Conservation (phyloP, 37 sponge, comb jelly and placozoan species). For the Hormiphora californensis region DNA sequence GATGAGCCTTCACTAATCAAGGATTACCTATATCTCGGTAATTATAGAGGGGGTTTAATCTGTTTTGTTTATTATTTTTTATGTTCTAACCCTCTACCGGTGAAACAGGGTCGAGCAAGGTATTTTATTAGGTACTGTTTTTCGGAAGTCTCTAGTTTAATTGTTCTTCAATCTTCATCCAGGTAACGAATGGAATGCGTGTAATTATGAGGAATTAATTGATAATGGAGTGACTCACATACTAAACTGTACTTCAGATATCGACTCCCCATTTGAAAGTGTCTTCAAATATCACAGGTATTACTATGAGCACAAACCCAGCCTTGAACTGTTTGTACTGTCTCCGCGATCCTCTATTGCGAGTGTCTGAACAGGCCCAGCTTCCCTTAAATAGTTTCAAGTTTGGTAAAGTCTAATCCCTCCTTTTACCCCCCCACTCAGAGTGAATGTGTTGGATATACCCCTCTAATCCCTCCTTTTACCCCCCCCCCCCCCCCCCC, state of each 20-base stretch:
- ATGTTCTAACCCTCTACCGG: neutral
- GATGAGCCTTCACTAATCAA: slow-evolving; percentile 46
- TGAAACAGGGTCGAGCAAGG: neutral
- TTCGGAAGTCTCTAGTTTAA: too few relatives aligned
- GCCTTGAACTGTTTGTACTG: too few relatives aligned
- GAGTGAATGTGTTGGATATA: too few relatives aligned
- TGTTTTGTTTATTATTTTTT: neutral
- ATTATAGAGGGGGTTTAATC: neutral
- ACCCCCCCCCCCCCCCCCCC: too few relatives aligned
- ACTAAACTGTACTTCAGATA: slow-evolving; percentile 22
- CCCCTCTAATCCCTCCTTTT: too few relatives aligned
- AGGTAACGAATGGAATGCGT: slow-evolving; percentile 16
- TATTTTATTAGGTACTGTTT: too few relatives aligned
- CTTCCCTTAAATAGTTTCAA: too few relatives aligned
- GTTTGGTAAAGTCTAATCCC: too few relatives aligned
- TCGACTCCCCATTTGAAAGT: slow-evolving; percentile 8
- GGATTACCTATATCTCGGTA: slow-evolving; percentile 46
- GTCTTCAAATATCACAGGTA: slow-evolving; percentile 14
- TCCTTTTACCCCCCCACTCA: too few relatives aligned
- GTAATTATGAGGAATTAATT: slow-evolving; percentile 35
- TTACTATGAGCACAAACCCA: too few relatives aligned
- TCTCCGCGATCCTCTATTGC: too few relatives aligned
- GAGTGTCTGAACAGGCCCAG: too few relatives aligned
- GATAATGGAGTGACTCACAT: slow-evolving; percentile 41
- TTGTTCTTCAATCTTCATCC: neutral